Conservation (phyloP, 2,113 vertebrate genomes). For the Oenanthe oenanthe region DNA sequence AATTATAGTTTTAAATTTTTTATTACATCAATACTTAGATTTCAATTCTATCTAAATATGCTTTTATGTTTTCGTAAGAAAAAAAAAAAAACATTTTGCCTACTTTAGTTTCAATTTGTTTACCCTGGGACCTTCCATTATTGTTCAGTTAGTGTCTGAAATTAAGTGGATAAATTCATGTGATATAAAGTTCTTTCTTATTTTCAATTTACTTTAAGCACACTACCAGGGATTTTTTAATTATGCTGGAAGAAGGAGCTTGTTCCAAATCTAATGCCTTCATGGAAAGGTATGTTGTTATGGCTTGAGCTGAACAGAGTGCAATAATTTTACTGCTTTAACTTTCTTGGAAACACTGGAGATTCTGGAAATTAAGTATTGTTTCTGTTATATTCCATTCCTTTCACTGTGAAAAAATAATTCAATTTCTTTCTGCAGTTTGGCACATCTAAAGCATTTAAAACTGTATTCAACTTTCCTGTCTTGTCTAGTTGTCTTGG, state of each 20-base stretch:
- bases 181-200: neutral
- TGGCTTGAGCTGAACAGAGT: neutral
- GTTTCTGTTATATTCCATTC: neutral
- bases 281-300: neutral
- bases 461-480: neutral
- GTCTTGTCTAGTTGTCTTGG: constrained; percentile 53
- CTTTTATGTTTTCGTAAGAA: neutral
- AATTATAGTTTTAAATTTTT: neutral
- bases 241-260: neutral
- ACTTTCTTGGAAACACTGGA: neutral
- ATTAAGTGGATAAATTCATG: neutral
- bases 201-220: neutral
- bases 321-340: neutral
- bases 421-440: constrained; percentile 2
- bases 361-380: neutral
- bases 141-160: neutral
- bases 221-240: neutral
- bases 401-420: neutral
- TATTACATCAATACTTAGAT: neutral
- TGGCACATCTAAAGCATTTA: neutral
- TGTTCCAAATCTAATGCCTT: neutral
- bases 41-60: neutral
- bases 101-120: neutral
- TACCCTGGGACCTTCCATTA: neutral
- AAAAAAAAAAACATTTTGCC: neutral